A percentile compares a stretch with the other conserved stretches of the same genome.
Conservation (phyloP, 2,888 invertebrate genomes). For the Melieria picta region DNA sequence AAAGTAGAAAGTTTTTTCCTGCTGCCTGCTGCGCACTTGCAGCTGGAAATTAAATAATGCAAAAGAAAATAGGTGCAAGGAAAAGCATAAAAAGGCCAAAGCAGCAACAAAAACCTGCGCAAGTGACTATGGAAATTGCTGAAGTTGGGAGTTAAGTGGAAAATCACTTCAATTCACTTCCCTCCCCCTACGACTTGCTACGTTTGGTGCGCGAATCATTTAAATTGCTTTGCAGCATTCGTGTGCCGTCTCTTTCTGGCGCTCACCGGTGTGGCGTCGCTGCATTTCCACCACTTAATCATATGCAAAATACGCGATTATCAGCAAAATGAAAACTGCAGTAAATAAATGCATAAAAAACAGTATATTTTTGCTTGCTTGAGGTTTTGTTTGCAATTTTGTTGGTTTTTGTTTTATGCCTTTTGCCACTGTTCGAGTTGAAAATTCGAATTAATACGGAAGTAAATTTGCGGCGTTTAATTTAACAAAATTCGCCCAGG, state of each 20-base stretch:
- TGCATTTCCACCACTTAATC: background rate
- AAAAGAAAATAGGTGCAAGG: no score
- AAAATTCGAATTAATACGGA: no score
- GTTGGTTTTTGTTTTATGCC: background rate
- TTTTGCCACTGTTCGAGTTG: no score
- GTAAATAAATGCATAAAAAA: background rate
- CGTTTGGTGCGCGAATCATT: background rate
- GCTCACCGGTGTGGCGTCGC: no score
- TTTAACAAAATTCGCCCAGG: no score
- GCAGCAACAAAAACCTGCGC: no score
- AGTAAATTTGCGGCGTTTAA: no score
- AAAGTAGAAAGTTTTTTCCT: no score
- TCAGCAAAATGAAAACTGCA: background rate
- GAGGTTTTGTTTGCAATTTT: background rate
- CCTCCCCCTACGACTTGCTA: background rate
- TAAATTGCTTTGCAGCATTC: background rate
- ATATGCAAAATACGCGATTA: background rate
- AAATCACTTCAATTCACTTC: conserved; percentile 2
- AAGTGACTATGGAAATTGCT: no score
- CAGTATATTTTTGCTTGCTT: background rate
- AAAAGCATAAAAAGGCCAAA: no score
- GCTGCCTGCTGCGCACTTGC: no score
- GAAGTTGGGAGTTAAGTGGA: background rate
- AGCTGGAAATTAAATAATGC: no score
- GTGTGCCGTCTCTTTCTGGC: background rate